Evolutionary conservation across 2,888 invertebrate species (phyloP).

Genomic region (Agrypnus murinus): DNA sequence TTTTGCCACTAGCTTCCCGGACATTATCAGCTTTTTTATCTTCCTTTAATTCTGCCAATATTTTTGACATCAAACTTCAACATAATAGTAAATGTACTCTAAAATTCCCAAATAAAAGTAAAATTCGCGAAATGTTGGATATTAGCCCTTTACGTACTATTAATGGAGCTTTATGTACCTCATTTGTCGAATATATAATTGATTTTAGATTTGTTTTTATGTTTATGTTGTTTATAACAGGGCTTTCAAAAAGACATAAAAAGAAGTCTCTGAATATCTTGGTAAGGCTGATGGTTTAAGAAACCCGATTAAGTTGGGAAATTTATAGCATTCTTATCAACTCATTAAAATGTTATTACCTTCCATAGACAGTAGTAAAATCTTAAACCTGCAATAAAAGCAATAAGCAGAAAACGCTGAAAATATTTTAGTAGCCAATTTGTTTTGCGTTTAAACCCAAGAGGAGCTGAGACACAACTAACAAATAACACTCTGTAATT

Average conservation of each 20-base stretch:
- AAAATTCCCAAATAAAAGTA: too few species aligned
- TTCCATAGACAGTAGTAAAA: conserved; percentile 20
- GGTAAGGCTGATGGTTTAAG: background rate
- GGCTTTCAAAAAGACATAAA: conserved; percentile 6
- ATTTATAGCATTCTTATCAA: conserved; percentile 26
- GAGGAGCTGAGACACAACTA: too few species aligned
- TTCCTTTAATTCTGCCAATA: too few species aligned
- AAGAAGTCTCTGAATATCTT: conserved; percentile 9
- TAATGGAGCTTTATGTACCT: too few species aligned
- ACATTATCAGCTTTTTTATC: too few species aligned
- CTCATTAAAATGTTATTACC: conserved; percentile 30
- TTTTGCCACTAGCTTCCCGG: too few species aligned
- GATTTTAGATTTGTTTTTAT: conserved; percentile 24
- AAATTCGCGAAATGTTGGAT: too few species aligned
- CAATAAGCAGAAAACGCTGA: conserved; percentile 3
- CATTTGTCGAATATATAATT: background rate
- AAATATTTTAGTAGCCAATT: background rate
- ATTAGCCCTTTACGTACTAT: too few species aligned
- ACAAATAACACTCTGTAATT: too few species aligned
- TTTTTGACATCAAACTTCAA: too few species aligned
- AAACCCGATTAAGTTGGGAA: conserved; percentile 9
- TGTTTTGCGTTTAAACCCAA: too few species aligned
- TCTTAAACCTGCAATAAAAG: conserved; percentile 9
- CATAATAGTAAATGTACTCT: too few species aligned
- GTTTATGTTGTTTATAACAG: conserved; percentile 26